A percentile compares a stretch with the other conserved stretches of the same genome.
Evolutionary conservation across 2,113 vertebrate genomes (phyloP).

Genomic region (Globicephala melas): DNA sequence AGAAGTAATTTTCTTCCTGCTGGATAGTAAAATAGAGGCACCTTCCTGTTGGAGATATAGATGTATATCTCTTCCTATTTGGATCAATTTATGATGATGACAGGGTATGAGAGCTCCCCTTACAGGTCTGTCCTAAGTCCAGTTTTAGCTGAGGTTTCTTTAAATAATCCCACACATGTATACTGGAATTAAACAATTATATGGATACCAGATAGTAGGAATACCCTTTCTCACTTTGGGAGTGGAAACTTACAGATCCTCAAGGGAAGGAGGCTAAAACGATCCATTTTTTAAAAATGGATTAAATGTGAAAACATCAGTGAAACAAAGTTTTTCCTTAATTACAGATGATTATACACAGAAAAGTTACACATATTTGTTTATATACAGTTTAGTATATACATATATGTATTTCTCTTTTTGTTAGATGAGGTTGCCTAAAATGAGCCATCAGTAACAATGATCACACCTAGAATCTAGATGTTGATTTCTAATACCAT

Average conservation of each 20-base stretch:
- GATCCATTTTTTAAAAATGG: not conserved
- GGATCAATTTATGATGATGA: not conserved
- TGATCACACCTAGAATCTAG: not conserved
- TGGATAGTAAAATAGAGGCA: not conserved
- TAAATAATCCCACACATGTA: not conserved
- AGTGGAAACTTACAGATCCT: not conserved
- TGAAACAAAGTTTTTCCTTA: not conserved
- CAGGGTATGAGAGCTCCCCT: not conserved
- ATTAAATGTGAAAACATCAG: not conserved
- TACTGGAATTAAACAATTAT: not conserved
- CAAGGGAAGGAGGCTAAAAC: not conserved
- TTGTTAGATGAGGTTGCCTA: not conserved
- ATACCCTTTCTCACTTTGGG: not conserved
- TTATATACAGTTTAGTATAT: not conserved
- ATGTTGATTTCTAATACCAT: not conserved
- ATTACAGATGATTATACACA: not conserved
- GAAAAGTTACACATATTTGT: not conserved
- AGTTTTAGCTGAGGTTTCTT: not conserved
- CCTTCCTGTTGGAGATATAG: not conserved
- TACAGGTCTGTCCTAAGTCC: not conserved
- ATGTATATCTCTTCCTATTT: not conserved
- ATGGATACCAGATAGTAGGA: not conserved
- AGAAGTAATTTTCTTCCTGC: not conserved
- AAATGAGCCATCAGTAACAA: not conserved
- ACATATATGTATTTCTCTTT: not conserved